These are phyloP conservation scores for Caenorhabditis brenneri DNA, from an alignment of 1,140 invertebrate species.

Conservation along the genomic window DNA sequence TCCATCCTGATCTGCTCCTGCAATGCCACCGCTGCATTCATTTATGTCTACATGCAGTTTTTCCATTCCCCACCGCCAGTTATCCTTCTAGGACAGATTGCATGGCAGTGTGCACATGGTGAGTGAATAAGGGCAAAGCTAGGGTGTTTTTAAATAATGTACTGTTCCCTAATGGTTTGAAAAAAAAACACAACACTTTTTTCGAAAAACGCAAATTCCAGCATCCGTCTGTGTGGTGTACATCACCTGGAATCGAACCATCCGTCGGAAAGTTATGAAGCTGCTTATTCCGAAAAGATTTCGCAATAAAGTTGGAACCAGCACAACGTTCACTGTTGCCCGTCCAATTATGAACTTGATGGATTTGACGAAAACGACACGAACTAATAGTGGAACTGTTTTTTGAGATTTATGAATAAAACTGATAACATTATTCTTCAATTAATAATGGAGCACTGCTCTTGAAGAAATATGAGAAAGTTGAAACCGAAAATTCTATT, in stretches of 20 bases:
- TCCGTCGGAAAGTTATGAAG: not conserved
- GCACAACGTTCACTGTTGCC: not conserved
- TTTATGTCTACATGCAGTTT: not conserved
- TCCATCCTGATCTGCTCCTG: not conserved
- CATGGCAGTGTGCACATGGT: conserved; percentile 27
- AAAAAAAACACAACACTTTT: too few relatives aligned
- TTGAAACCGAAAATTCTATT: too few relatives aligned
- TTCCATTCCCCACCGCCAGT: not conserved
- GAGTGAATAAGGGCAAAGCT: too few relatives aligned
- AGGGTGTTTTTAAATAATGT: too few relatives aligned
- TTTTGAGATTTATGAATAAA: not conserved
- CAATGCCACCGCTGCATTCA: not conserved
- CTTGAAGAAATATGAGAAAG: too few relatives aligned
- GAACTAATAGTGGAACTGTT: not conserved
- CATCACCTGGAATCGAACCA: conserved; percentile 35
- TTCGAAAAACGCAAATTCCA: not conserved
- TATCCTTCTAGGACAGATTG: not conserved
- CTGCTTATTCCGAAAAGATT: not conserved
- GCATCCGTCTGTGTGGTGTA: not conserved
- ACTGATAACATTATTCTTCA: too few relatives aligned
- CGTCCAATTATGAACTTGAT: not conserved
- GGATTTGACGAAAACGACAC: not conserved
- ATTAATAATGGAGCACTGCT: too few relatives aligned
- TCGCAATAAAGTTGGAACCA: not conserved
- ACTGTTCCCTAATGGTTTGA: too few relatives aligned